Evolutionary conservation across 2,888 invertebrate species (phyloP).

Genomic region (Seira musarum): DNA sequence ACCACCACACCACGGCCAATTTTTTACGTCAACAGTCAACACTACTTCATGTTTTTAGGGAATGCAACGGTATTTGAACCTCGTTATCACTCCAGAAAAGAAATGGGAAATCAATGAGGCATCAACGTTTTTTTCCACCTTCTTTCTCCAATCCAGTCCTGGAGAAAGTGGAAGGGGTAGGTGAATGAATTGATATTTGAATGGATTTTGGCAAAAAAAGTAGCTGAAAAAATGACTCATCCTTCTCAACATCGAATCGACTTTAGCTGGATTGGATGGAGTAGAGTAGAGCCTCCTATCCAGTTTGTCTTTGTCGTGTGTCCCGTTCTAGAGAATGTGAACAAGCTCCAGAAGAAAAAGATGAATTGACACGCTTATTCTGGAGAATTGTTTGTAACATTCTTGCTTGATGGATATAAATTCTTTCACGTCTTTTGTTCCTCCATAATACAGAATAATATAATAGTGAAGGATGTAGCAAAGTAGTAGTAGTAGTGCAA

Average conservation of each 20-base stretch:
- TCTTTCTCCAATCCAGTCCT: not conserved
- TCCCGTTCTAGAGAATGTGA: not conserved
- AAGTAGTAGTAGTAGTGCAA: too few species aligned
- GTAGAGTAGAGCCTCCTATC: too few species aligned
- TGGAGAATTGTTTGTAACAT: constrained; percentile 11
- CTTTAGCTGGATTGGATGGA: too few species aligned
- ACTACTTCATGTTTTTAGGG: not conserved
- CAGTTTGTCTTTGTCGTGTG: constrained; percentile 22
- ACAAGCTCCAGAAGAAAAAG: constrained; percentile 15
- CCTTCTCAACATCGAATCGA: not conserved
- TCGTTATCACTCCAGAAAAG: constrained; percentile 7
- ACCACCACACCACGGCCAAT: not conserved
- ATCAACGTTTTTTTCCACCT: not conserved
- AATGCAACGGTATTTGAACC: constrained; percentile 5
- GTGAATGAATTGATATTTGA: constrained; percentile 18
- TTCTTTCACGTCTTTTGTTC: constrained; percentile 22
- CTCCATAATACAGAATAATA: too few species aligned
- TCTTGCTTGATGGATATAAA: constrained; percentile 32
- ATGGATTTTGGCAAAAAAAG: too few species aligned
- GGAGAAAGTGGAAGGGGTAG: not conserved
- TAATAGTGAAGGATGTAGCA: too few species aligned
- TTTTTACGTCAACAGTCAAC: not conserved
- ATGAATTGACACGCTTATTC: constrained; percentile 34
- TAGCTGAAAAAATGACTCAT: constrained; percentile 19
- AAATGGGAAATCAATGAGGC: constrained; percentile 22